These are phyloP conservation scores for Vanessa cardui DNA, from an alignment of 2,888 invertebrate species.

Conservation along the genomic window DNA sequence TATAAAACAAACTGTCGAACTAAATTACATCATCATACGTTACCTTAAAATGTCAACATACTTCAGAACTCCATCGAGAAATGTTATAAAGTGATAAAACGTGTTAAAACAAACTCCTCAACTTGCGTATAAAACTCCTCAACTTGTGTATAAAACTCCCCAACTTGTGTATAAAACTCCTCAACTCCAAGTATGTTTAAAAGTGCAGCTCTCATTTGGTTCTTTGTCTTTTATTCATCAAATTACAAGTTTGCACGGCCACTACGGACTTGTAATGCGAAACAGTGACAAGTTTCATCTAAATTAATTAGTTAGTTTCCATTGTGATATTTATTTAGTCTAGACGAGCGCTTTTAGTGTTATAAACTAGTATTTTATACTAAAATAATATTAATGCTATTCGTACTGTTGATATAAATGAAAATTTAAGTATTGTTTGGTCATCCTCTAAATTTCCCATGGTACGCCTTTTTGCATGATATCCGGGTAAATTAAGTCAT, in stretches of 20 bases:
- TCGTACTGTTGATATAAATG: not conserved
- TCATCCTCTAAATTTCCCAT: not conserved
- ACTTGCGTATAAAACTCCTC: conserved; percentile 10
- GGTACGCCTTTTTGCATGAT: too few species aligned
- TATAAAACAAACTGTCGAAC: too few species aligned
- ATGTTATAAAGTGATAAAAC: conserved; percentile 11
- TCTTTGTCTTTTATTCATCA: conserved; percentile 18
- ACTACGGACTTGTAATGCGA: conserved; percentile 12
- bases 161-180: conserved; percentile 9
- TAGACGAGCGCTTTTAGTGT: not conserved
- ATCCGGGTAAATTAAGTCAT: too few species aligned
- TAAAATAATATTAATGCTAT: not conserved
- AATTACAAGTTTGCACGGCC: conserved; percentile 15
- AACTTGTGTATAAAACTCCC: conserved; percentile 9
- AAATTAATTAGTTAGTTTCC: conserved; percentile 17
- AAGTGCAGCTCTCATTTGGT: conserved; percentile 19
- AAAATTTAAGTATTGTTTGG: not conserved
- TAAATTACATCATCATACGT: too few species aligned
- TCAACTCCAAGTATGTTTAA: not conserved
- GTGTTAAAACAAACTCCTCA: conserved; percentile 9
- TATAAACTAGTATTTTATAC: not conserved
- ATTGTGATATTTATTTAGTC: conserved; percentile 5
- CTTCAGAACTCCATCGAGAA: not conserved
- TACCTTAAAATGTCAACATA: too few species aligned
- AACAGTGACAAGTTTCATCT: conserved; percentile 20